phyloP scores from a whole-genome alignment of 2,797 vertebrate genomes.

The Zalophus californianus region DNA sequence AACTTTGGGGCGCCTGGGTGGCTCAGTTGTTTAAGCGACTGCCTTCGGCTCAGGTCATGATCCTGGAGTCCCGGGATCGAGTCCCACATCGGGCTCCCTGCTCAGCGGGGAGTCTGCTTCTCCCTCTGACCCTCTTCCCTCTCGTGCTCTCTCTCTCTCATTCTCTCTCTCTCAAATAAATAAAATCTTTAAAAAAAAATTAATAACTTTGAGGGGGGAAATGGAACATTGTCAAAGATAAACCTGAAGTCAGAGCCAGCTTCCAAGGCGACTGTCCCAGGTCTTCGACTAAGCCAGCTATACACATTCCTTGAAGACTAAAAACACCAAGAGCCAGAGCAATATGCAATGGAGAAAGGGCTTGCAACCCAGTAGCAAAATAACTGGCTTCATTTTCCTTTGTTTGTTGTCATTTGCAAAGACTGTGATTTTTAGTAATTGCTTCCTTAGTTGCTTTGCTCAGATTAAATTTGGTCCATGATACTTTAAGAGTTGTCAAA shows the following conservation, averaged over 20 bases:
- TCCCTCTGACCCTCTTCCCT: too few relatives aligned
- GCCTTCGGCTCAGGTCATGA: too few relatives aligned
- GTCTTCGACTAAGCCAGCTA: not conserved
- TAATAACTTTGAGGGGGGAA: not conserved
- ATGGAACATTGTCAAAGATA: not conserved
- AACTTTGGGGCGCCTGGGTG: not conserved
- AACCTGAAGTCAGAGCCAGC: not conserved
- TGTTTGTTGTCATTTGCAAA: constrained; percentile 56
- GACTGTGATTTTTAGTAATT: constrained; percentile 76
- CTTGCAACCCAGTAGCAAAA: not conserved
- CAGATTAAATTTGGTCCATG: constrained; percentile 66
- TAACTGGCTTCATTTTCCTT: constrained; percentile 50
- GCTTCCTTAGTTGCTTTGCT: constrained; percentile 68
- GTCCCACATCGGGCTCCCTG: too few relatives aligned
- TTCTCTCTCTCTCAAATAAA: too few relatives aligned
- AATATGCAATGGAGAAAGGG: not conserved
- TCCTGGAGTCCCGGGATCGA: too few relatives aligned
- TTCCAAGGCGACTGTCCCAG: not conserved
- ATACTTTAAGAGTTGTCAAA: constrained; percentile 77
- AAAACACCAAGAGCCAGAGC: not conserved
- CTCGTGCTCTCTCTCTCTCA: too few relatives aligned
- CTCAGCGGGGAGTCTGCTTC: too few relatives aligned
- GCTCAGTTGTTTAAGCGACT: too few relatives aligned
- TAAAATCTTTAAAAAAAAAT: not conserved
- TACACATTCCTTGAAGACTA: not conserved